Base-by-base conservation (phyloP, 2,888 invertebrate species). In the Dioctria rufipes region DNA sequence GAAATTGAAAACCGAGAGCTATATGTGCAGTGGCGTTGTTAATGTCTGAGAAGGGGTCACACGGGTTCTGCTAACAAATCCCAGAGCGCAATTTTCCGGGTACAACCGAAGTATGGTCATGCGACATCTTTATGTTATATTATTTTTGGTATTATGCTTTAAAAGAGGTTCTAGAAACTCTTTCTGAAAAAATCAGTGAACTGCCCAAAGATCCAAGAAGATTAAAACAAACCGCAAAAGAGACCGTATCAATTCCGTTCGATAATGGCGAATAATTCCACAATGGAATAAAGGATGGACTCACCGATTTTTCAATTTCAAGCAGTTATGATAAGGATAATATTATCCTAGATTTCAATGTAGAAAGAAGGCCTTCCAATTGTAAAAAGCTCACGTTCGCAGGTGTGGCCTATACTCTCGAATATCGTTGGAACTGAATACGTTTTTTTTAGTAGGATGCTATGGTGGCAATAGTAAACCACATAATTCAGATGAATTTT, bases 261-360 rank as follows among this genome's bases (percentile, higher is more conserved):
- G 46, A 42, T 60, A 78, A 75, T 75, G 80, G 75, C 8, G 80
- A 81, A 46, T 81, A 81, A 69, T 51, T 79, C 8, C 81, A 82
- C 65, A 82, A 83, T 67, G 83, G 82, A 1, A 4, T 82, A 13
- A 79, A 81, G 25, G 83, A 83, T 40, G 80, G 80, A 11, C 60
- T 83, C 8, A 80, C 80, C 2, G 80, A 83, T 78, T 81, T 80
- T 5, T 8, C 60, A 69, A 81, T 77, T 78, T 3, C 5, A 49
- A 69, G 80, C 43, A 51, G 75, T 40, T 60, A 77, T 46, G 78
- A 81, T 77, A 51, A 77, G 9, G n/a, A 13, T 6, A 13, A 69
- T 13, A 25, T 69, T 2, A 25, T 8, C 0, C 5, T 69, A 49
- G 69, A 69, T 39, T n/a, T 65, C 37, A 83, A 81, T 60, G 49